Evolutionary conservation across 1,140 invertebrate genomes (phyloP), one percentile per base, ranked within the genome.

Genomic region (Holotrichia oblita): DNA sequence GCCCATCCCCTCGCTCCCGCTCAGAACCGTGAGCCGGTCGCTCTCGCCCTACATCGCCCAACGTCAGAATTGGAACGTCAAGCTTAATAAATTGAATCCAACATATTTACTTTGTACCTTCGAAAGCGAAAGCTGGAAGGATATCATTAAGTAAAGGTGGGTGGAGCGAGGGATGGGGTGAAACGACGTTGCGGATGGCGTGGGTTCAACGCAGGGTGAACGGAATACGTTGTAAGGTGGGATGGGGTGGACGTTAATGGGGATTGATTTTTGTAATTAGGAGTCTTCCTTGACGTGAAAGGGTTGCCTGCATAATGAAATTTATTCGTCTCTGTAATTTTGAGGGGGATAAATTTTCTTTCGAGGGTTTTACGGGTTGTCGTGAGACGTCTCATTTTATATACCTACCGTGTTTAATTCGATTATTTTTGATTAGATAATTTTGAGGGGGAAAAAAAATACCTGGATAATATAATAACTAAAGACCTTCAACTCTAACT

Each of bases 231-330:
- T n/a, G 12, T 48, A 12, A 48, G n/a, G 44, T 48, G 44, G 12
- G 44, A n/a, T n/a, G n/a, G n/a, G n/a, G n/a, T n/a, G 44, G 44
- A 48, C 44, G 44, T n/a, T 48, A 48, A 48, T 48, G 12, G 44
- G 44, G 12, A 48, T 48, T 48, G 44, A 48, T 48, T 48, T 48
- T 48, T 48, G 44, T 48, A 48, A 48, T 48, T 48, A 48, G 44
- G n/a, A 12, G 44, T 12, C n/a, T n/a, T 48, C 44, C 44, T 48
- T 48, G 8, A 48, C 44, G 44, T n/a, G 0, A 48, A 12, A 48
- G 44, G 44, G 44, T 48, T 48, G 44, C 44, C 44, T 10, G 44
- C 12, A 12, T 48, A 48, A 48, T 48, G 44, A 48, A 48, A 48
- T 48, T 48, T 48, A 48, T 12, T 12, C 44, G 44, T 6, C 10